Conservation (phyloP, 2,113 vertebrate genomes). For the Phrynocephalus versicolor region DNA sequence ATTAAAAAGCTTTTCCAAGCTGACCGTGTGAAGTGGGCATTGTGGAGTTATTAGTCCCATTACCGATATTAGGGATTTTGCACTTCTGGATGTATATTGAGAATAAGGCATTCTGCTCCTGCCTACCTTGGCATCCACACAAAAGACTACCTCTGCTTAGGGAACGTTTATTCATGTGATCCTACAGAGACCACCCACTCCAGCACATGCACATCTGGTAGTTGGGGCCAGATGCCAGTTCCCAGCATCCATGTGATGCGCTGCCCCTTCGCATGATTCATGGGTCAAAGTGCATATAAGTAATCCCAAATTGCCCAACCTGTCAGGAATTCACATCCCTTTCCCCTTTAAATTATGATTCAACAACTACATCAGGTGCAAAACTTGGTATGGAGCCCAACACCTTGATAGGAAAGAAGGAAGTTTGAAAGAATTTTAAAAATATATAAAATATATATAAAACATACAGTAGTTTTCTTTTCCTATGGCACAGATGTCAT, state of each 20-base stretch:
- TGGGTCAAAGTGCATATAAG: too few relatives aligned
- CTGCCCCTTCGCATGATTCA: too few relatives aligned
- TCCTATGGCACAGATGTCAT: not conserved
- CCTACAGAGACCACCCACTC: not conserved
- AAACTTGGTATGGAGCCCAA: not conserved
- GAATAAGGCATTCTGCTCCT: not conserved
- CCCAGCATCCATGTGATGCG: too few relatives aligned
- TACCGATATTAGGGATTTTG: too few relatives aligned
- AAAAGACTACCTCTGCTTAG: not conserved
- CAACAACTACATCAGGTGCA: too few relatives aligned
- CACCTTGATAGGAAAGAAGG: not conserved
- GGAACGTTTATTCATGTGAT: not conserved
- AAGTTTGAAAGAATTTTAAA: not conserved
- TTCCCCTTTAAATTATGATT: too few relatives aligned
- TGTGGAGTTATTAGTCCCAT: not conserved
- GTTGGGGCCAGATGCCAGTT: not conserved
- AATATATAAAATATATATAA: not conserved
- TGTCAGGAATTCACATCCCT: too few relatives aligned
- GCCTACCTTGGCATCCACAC: not conserved
- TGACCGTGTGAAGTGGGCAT: not conserved
- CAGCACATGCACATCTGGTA: not conserved
- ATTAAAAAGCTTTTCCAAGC: too few relatives aligned
- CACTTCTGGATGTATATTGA: not conserved
- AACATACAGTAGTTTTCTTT: not conserved
- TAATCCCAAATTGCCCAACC: too few relatives aligned